phyloP scores from a whole-genome alignment of 1,140 invertebrate genomes.

The Campoletis sonorensis region DNA sequence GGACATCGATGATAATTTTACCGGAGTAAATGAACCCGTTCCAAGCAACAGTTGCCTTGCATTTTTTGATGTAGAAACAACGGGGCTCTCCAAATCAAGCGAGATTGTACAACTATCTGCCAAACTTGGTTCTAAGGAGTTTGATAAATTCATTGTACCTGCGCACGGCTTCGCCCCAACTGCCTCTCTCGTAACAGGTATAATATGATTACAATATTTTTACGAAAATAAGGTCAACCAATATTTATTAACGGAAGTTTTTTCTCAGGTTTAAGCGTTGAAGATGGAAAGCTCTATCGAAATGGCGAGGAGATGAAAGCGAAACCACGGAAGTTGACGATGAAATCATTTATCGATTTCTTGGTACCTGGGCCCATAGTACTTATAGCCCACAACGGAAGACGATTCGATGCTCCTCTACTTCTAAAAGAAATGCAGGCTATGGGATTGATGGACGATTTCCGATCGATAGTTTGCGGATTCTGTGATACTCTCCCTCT shows the following conservation, averaged over 20 bases:
- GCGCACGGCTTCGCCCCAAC: background rate
- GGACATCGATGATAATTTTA: constrained; percentile 36
- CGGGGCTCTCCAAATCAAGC: background rate
- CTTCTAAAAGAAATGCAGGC: background rate
- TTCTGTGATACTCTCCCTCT: background rate
- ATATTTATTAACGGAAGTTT: background rate
- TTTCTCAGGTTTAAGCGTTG: constrained; percentile 3
- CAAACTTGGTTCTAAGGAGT: background rate
- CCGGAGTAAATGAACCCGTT: constrained; percentile 9
- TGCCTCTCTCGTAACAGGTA: constrained; percentile 6
- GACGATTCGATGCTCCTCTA: constrained; percentile 3
- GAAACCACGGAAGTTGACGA: background rate
- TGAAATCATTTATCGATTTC: constrained; percentile 1
- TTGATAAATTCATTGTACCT: constrained; percentile 27
- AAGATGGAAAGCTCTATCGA: background rate
- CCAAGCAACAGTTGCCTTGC: background rate
- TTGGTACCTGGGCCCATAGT: background rate
- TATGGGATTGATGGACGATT: background rate
- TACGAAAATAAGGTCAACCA: no score
- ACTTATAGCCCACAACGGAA: background rate
- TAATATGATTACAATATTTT: background rate
- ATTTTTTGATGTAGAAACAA: constrained; percentile 38
- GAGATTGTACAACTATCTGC: constrained; percentile 29
- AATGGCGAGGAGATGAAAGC: background rate
- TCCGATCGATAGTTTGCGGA: background rate